These are phyloP conservation scores for Palythoa grandis DNA, from an alignment of 92 coral and sea anemone genomes.

Conservation along the genomic window DNA sequence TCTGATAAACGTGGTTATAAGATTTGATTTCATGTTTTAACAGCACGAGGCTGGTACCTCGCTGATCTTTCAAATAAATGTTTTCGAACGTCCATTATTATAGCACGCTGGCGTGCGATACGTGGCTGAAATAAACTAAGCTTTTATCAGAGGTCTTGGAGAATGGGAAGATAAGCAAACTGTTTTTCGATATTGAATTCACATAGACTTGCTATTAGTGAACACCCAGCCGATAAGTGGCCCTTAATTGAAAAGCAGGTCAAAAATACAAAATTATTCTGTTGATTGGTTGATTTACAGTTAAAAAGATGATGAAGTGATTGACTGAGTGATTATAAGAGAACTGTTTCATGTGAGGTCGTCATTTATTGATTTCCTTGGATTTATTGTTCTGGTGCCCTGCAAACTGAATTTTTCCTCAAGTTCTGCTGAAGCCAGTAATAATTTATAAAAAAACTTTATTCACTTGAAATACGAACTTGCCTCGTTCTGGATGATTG, in stretches of 20 bases:
- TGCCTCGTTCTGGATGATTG: not conserved
- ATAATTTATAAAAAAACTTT: not conserved
- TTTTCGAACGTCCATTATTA: not conserved
- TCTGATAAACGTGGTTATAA: not conserved
- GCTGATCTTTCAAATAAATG: not conserved
- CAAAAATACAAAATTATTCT: not conserved
- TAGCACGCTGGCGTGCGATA: constrained; percentile 35
- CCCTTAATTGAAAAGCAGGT: not conserved
- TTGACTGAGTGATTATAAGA: not conserved
- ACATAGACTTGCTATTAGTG: too few relatives aligned
- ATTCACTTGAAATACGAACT: constrained; percentile 9
- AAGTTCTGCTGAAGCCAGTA: not conserved
- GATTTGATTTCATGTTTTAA: not conserved
- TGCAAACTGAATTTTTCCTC: not conserved
- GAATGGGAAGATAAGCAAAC: not conserved
- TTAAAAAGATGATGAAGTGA: not conserved
- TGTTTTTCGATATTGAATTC: not conserved
- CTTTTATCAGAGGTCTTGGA: constrained; percentile 15
- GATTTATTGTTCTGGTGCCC: not conserved
- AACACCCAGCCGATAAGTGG: not conserved
- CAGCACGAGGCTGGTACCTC: constrained; percentile 14
- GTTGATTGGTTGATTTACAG: not conserved
- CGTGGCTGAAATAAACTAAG: not conserved
- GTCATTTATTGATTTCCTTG: constrained; percentile 8
- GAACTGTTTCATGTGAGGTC: not conserved